Base-by-base conservation (phyloP, 1,140 invertebrate species). In the Drosophila micromelanica region DNA sequence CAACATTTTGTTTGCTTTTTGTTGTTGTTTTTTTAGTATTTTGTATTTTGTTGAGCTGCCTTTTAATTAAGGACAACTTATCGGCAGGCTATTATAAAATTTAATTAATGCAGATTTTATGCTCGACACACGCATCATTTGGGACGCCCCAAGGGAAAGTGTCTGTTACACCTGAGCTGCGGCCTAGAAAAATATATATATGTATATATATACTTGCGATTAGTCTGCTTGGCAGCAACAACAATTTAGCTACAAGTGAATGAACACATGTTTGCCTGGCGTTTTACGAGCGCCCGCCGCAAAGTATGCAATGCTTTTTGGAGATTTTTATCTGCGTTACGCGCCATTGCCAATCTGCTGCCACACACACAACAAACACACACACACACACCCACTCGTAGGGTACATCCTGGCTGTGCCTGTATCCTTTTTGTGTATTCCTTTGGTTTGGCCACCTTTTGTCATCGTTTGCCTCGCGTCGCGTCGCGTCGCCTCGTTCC, bases 41-140 rank as follows among this genome's bases (percentile, higher is more conserved):
- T 17, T 17, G 17, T 17, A 15, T 46, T 15, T 45, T 27, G 17
- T 37, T 60, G 42, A 17, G 13, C 7, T 27, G 12, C 20, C 17
- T 37, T 65, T 40, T 59, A 38, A 42, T 63, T 63, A 40, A 8
- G 11, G 12, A 20, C 17, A 13, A 17, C 15, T 46, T 65, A 67
- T 61, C 48, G 63, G 49, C 62, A 9, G 57, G 43, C 37, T 49
- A 70, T 74, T 74, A 42, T 48, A 15, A 55, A 76, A 87, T 76
- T 79, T 82, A 87, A 87, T 87, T 82, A 82, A 78, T 76, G 67
- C 15, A 75, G 52, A 81, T 87, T 86, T 86, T 57, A 86, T 80
- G 69, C 38, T n/a, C 17, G 11, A 15, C 48, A 54, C 54, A 70
- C 38, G 62, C 63, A 52, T 52, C 64, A 64, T 69, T 76, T 42